Base-by-base conservation (phyloP, 2,888 invertebrate genomes). In the Neoitamus cyanurus region DNA sequence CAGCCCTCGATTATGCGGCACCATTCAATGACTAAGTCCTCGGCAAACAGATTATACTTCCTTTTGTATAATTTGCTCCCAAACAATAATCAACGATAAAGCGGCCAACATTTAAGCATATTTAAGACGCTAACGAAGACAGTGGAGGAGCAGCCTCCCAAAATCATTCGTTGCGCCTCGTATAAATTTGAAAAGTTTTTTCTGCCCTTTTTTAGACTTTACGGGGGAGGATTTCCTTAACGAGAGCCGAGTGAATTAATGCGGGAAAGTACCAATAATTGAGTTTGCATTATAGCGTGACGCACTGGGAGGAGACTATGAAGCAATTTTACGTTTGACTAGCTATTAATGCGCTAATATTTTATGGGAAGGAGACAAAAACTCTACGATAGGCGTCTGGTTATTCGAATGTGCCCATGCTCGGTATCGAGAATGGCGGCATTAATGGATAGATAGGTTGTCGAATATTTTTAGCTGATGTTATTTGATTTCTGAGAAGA, bases 241-340 rank as follows among this genome's bases (percentile, higher is more conserved):
- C 72, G 58, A 83, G 58, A 58, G 25, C 15, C 58, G 58, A 58
- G 58, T 58, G 58, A 73, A 83, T 83, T 83, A 73, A 83, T 75
- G 72, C 28, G 46, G 25, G 58, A 48, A 83, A 75, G 73, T 83
- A 83, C 73, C 73, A 83, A 73, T 75, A 83, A 83, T 83, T 70
- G 46, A 83, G 83, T 83, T 83, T 83, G 48, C 73, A 48, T 83
- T 46, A 37, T 83, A 58, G 37, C 34, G 80, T 83, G 83, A 31
- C 36, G 46, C 83, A 7, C 78, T 28, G 42, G 37, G 82, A 83
- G 89, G 89, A 89, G 90, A 90, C 90, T 90, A 89, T 89, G 90
- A 90, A 90, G 90, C 90, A 90, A 90, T 90, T 90, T 90, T 90
- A 90, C 90, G 90, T 90, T 90, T 90, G 90, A 90, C 90, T 90